Base-by-base conservation (phyloP, 1,140 invertebrate genomes). In the Lepidotrigona ventralis region DNA sequence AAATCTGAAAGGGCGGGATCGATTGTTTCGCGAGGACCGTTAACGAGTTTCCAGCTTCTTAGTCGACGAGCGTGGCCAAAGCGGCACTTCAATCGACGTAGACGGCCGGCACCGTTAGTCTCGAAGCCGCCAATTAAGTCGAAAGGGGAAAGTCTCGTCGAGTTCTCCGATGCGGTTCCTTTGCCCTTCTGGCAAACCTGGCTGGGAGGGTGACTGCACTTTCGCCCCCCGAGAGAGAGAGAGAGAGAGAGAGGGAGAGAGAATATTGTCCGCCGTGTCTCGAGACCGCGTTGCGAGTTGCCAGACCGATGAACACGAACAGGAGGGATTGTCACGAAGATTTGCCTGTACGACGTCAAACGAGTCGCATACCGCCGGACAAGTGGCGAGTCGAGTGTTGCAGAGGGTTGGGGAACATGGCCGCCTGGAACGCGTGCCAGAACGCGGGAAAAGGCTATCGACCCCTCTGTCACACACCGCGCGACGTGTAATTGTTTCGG, bases 61-160 rank as follows among this genome's bases (percentile, higher is more conserved):
- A 82, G 72, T 82, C 54, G 54, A 63, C 72, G 73, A 68, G n/a
- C 53, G n/a, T 74, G 51, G 80, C 63, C 80, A 81, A 81, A 74
- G 71, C 79, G 71, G 58, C 79, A 81, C 71, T 81, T 76, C 33
- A 69, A 66, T 76, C 80, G 80, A 81, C 71, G 72, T 54, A 81
- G 79, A 75, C 79, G 79, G 51, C 72, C 64, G 58, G 70, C 79
- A n/a, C 71, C 79, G 79, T 81, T 81, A 64, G 79, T 66, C 80
- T 58, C 72, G 80, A 85, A 85, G 79, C 83, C 79, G 83, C 83
- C 83, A 85, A 85, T 85, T 85, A 85, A 82, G 81, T 83, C 81
- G 69, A 71, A 83, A 83, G 81, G 81, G 76, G 81, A 79, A 83
- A 83, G 76, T 79, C 77, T 79, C 81, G 76, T 60, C 56, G 66